A percentile compares a stretch with the other conserved stretches of the same genome.
Conservation (phyloP, 2,113 vertebrate genomes). For the Osmerus eperlanus region DNA sequence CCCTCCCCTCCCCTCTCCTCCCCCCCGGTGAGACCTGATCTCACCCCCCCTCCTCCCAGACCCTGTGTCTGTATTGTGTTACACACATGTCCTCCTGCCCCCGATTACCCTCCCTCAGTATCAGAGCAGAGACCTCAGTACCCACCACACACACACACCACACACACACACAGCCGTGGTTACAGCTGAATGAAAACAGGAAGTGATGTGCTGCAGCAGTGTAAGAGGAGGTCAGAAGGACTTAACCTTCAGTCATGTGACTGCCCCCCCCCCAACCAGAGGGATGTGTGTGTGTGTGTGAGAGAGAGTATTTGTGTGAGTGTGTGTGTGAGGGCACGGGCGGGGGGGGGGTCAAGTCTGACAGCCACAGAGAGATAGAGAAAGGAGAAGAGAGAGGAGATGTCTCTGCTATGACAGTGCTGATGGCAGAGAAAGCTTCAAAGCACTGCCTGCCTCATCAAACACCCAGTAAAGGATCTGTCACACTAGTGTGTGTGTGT, state of each 20-base stretch:
- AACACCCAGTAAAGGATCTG: constrained; percentile 44
- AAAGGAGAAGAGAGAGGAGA: neutral
- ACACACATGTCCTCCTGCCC: no score
- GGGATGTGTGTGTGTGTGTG: no score
- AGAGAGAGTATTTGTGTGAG: neutral
- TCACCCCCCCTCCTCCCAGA: no score
- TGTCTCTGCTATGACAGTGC: constrained; percentile 34
- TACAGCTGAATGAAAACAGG: neutral
- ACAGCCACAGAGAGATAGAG: no score
- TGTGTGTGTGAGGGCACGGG: neutral
- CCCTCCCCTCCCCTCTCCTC: neutral
- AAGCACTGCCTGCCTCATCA: constrained; percentile 48
- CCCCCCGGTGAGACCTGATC: no score
- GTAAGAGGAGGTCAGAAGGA: no score
- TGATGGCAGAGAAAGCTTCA: constrained; percentile 52
- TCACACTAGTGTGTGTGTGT: constrained; percentile 22
- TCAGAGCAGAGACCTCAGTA: no score
- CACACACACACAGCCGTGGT: neutral
- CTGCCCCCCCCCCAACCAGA: no score
- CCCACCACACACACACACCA: neutral
- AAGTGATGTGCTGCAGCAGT: no score
- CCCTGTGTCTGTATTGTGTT: no score
- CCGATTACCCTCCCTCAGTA: no score
- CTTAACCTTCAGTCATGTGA: no score
- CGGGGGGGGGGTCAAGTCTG: neutral